Evolutionary conservation across 2,888 invertebrate species (phyloP), one percentile per base, ranked within the genome.

Genomic region (Caenorhabditis sp.): DNA sequence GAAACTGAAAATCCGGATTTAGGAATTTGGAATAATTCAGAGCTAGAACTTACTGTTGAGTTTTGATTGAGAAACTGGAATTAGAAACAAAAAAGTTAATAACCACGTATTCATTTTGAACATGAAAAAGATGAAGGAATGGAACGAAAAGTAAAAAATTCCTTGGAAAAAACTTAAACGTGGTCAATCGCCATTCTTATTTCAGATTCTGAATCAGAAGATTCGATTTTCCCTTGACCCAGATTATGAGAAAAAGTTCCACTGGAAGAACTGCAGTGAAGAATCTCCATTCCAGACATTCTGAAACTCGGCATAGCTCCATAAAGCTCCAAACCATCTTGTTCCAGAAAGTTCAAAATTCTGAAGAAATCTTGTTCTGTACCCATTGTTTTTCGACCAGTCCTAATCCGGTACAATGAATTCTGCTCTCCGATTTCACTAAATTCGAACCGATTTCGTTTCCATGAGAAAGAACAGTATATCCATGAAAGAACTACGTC

Each of bases 1-100:
- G 73, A 63, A 56, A 38, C 74, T 75, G 74, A 72, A 58, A 44
- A 3, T 22, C 7, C n/a, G n/a, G 24, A 35, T 22, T 35, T 22
- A 8, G n/a, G 24, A 38, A 24, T 24, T 16, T 51, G 14, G 19
- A 28, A 19, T 66, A 31, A 28, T 49, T 31, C 14, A 7, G 31
- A 14, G 26, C 47, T 56, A 7, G 31, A 14, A 44, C 47, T 56
- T 6, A 64, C 74, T 44, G 16, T 63, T 64, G 54, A 14, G 14
- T 24, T 24, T 26, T 2, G 63, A 26, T 12, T 35, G 35, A 64
- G 16, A 51, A 38, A 19, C 14, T 16, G 59, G 47, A 61, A 72
- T 47, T 47, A 59, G 31, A 49, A 59, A 28, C 41, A 28, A 4
- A 47, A 58, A 8, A 49, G 26, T 31, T 41, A 59, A 24, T 31